Evolutionary conservation across 2,797 vertebrate species (phyloP), one percentile per base, ranked within the genome.

Genomic region (Eleutherodactylus coqui): DNA sequence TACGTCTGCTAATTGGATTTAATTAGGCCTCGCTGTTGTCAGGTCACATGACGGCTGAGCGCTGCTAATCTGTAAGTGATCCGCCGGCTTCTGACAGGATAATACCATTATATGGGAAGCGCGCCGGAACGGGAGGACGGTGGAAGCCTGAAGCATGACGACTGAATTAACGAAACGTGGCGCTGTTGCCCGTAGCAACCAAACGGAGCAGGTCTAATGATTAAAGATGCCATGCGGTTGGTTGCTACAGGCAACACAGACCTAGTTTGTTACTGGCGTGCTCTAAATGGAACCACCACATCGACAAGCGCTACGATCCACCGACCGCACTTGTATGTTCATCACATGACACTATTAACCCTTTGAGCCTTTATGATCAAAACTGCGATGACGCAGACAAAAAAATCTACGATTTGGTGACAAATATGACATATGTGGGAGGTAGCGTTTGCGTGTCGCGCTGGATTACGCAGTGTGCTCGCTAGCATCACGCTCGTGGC

Each of bases 1-100:
- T 55, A 1, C n/a, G 43, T 83, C 70, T 75, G 51, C 29, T 75
- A 83, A 83, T 75, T 83, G 81, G 69, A 83, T 83, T 83, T 60
- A 73, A 83, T 41, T 58, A 83, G 69, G 8, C 47, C 69, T 27
- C 27, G 58, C 5, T 16, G 24, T 34, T 36, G 79, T 49, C 79
- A 21, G 64, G 45, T 82, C 64, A 47, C 79, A 34, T 82, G 79
- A 36, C 45, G 32, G 79, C 79, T 69, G n/a, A 69, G 79, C 64
- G 24, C 38, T 3, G 62, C 27, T 82, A 82, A 82, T 82, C 79
- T 72, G 79, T 72, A 41, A 82, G 64, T 41, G 79, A 82, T 82
- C 79, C 62, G 10, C 24, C 29, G 67, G 43, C 43, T 47, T 49
- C 79, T 82, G 62, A 53, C 64, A 21, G 47, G 49, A 21, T 69